Conservation (phyloP, 2,797 vertebrate species). For the Pachyuromys duprasi region DNA sequence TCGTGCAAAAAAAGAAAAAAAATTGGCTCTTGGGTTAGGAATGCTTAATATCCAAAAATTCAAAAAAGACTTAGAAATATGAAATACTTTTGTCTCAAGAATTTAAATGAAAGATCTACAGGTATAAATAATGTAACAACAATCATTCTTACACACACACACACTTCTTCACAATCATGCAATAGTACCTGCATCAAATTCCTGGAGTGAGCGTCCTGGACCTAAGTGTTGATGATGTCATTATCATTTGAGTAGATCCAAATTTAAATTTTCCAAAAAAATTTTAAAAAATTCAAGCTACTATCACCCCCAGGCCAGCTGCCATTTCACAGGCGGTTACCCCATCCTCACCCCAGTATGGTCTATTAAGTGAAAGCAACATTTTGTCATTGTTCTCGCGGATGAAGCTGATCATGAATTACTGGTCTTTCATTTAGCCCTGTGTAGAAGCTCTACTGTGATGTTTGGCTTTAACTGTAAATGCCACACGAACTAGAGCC, state of each 20-base stretch:
- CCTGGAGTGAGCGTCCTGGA: not conserved
- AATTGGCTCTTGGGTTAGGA: not conserved
- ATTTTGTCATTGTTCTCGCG: not conserved
- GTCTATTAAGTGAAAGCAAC: not conserved
- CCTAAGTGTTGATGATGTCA: not conserved
- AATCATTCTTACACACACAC: not conserved
- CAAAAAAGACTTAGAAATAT: not conserved
- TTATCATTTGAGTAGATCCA: not conserved
- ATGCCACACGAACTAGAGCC: not conserved
- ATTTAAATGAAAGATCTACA: not conserved
- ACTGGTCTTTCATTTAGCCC: not conserved
- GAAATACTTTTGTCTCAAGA: not conserved
- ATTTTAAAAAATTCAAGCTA: not conserved
- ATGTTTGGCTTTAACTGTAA: not conserved
- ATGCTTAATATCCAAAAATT: not conserved
- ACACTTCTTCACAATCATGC: not conserved
- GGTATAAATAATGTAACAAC: not conserved
- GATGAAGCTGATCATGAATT: not conserved
- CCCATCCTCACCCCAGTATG: not conserved
- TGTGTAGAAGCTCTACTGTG: not conserved
- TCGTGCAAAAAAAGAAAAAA: not conserved
- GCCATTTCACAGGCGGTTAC: not conserved
- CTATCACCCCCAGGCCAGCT: not conserved
- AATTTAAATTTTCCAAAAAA: conserved; percentile 22
- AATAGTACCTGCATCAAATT: not conserved